phyloP scores from a whole-genome alignment of 2,797 vertebrate genomes.

The Orestias chungarensis region DNA sequence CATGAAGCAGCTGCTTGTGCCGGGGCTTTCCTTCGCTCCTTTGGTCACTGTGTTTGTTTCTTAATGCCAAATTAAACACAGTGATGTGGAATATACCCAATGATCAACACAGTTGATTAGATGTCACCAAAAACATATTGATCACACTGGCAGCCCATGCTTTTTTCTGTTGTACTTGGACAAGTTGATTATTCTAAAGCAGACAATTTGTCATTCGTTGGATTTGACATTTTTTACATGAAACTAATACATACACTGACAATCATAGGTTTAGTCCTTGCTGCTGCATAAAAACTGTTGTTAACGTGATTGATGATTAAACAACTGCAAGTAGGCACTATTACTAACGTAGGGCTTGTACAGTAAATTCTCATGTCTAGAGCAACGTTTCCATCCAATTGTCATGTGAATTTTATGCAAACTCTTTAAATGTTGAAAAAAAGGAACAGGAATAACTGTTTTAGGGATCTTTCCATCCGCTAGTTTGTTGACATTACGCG shows the following conservation, averaged over 20 bases:
- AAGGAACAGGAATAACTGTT: too few species aligned
- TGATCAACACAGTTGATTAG: constrained; percentile 2
- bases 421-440: too few species aligned
- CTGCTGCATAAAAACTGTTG: neutral
- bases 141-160: neutral
- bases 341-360: neutral
- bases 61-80: constrained; percentile 25
- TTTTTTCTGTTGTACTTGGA: neutral
- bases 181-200: neutral
- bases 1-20: constrained; percentile 36
- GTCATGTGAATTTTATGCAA: too few species aligned
- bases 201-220: neutral
- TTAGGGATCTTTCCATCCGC: too few species aligned
- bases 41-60: constrained; percentile 14
- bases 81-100: neutral
- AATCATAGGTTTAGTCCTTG: neutral
- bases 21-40: constrained; percentile 13
- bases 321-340: neutral
- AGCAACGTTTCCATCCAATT: too few species aligned
- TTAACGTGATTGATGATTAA: neutral
- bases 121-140: constrained; percentile 13
- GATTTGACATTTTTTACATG: neutral
- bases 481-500: too few species aligned
- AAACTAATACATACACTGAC: neutral
- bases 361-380: neutral